These are phyloP conservation scores for Diadumene lineata DNA, from an alignment of 92 coral and sea anemone genomes.

Conservation along the genomic window DNA sequence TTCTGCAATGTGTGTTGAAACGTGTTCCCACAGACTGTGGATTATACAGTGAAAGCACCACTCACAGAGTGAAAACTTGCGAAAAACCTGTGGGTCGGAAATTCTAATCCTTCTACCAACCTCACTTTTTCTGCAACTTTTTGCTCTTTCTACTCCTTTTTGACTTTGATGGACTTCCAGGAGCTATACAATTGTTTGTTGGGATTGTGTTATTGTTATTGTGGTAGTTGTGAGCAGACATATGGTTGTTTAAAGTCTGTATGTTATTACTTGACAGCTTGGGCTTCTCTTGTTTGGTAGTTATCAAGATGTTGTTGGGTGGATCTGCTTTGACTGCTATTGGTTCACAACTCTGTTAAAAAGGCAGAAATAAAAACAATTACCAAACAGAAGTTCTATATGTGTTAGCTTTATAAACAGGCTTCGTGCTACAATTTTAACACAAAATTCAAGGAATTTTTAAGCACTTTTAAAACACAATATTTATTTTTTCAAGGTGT, in stretches of 20 bases:
- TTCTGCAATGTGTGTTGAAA: background rate
- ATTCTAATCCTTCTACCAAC: background rate
- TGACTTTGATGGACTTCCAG: constrained; percentile 26
- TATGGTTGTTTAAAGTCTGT: background rate
- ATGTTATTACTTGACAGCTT: background rate
- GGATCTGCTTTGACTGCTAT: background rate
- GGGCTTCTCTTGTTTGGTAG: constrained; percentile 16
- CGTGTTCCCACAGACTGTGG: background rate
- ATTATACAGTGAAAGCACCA: background rate
- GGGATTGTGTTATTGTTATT: constrained; percentile 11
- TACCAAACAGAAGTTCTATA: no score
- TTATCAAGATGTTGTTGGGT: background rate
- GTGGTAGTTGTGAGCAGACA: background rate
- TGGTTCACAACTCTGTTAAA: background rate
- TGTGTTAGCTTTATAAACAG: no score
- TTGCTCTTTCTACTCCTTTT: constrained; percentile 14
- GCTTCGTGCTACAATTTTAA: no score
- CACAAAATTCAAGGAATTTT: background rate
- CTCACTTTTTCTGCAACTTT: constrained; percentile 5
- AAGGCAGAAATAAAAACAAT: background rate
- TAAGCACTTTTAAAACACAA: background rate
- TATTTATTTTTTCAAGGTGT: no score
- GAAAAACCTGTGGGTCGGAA: no score
- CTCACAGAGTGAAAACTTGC: constrained; percentile 6
- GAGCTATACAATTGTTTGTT: constrained; percentile 21